phyloP scores from a whole-genome alignment of 1,140 invertebrate genomes.

The Drosophila hydei region DNA sequence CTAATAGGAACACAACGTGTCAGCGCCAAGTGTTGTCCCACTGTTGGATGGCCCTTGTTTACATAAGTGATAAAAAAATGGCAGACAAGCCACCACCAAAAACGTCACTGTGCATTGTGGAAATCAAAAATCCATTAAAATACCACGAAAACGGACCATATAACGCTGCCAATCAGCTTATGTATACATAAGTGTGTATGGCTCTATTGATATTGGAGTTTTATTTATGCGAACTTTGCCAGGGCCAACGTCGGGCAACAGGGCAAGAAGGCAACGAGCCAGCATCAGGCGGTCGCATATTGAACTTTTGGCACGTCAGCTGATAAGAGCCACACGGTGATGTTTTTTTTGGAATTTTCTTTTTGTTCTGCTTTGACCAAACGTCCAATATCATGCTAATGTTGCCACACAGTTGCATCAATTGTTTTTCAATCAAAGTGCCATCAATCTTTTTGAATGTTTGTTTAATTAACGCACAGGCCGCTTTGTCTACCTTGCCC shows the following conservation, averaged over 20 bases:
- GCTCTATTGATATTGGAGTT: constrained; percentile 68
- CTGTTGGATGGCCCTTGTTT: constrained; percentile 70
- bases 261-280: not conserved
- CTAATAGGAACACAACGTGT: constrained; percentile 35
- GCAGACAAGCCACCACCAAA: constrained; percentile 25
- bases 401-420: constrained; percentile 78
- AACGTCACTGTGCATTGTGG: constrained; percentile 22
- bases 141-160: constrained; percentile 55
- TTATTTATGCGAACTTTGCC: constrained; percentile 80
- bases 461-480: constrained; percentile 77
- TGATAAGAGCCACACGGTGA: constrained; percentile 67
- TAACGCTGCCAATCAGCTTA: constrained; percentile 73
- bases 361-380: constrained; percentile 32
- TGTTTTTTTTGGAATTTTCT: constrained; percentile 4
- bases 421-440: constrained; percentile 83
- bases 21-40: constrained; percentile 71
- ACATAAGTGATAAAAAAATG: constrained; percentile 76
- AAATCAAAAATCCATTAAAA: constrained; percentile 83
- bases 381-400: constrained; percentile 79
- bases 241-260: constrained; percentile 8
- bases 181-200: constrained; percentile 52
- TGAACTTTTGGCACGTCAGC: constrained; percentile 68
- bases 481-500: constrained; percentile 50
- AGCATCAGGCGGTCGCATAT: constrained; percentile 11
- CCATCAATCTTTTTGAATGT: constrained; percentile 81